Conservation (phyloP, 2,888 invertebrate species). For the Antitype chi region DNA sequence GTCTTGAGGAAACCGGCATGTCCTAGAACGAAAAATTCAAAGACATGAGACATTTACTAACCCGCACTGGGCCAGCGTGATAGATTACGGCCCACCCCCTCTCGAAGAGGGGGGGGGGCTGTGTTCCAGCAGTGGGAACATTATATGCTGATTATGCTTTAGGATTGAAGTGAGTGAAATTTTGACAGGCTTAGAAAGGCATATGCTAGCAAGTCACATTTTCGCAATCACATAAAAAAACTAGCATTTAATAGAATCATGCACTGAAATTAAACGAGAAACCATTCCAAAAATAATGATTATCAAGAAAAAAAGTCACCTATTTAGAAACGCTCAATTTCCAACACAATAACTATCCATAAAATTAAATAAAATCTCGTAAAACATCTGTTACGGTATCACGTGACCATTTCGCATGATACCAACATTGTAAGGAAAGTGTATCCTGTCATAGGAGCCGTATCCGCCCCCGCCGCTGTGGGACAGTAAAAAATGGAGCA, state of each 20-base stretch:
- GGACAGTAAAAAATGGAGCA: constrained; percentile 87
- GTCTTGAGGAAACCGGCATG: no score
- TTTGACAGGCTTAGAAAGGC: background rate
- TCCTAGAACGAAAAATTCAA: no score
- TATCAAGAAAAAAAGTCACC: background rate
- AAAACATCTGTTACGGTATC: constrained; percentile 83
- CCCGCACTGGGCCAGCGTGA: no score
- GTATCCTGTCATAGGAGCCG: constrained; percentile 89
- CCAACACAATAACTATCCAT: constrained; percentile 43
- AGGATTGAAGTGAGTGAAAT: background rate
- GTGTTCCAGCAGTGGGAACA: no score
- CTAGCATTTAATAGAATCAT: background rate
- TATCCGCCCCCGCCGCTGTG: constrained; percentile 88
- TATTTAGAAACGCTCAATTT: constrained; percentile 19
- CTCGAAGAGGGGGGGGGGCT: no score
- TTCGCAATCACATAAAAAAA: background rate
- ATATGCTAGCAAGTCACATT: background rate
- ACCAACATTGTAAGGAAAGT: constrained; percentile 82
- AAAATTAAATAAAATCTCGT: constrained; percentile 61
- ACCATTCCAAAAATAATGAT: background rate
- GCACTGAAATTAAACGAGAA: background rate
- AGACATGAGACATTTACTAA: no score
- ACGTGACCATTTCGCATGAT: constrained; percentile 86
- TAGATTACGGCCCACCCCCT: no score
- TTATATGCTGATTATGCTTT: no score